Evolutionary conservation across 1,140 invertebrate species (phyloP).

Genomic region (Metaphire vulgaris): DNA sequence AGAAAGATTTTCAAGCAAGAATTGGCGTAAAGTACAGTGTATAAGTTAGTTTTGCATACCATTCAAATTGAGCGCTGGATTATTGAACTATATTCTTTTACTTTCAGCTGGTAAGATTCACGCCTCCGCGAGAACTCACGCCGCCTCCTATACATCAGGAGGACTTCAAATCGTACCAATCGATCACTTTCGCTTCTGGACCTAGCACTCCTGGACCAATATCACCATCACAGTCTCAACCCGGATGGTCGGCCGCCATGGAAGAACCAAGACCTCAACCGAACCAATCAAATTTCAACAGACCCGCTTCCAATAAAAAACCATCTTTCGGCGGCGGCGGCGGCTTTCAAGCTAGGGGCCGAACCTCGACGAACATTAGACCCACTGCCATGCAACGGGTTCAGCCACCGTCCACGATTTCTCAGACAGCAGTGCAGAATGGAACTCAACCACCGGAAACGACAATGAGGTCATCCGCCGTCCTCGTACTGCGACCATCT

Average conservation of each 20-base stretch:
- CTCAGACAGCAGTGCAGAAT: neutral
- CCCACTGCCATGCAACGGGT: too few relatives aligned
- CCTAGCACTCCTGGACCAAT: neutral
- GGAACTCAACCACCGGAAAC: neutral
- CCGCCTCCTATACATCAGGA: conserved; percentile 17
- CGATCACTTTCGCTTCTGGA: conserved; percentile 17
- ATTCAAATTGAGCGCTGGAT: too few relatives aligned
- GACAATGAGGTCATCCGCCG: neutral
- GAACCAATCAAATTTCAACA: too few relatives aligned
- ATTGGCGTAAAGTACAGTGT: too few relatives aligned
- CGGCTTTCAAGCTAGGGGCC: too few relatives aligned
- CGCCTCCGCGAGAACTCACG: conserved; percentile 28
- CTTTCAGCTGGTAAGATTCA: conserved; percentile 29
- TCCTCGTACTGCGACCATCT: neutral
- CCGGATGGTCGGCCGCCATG: neutral
- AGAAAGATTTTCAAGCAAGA: too few relatives aligned
- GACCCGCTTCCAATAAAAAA: too few relatives aligned
- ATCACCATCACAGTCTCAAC: neutral
- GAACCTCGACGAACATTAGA: too few relatives aligned
- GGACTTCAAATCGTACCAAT: conserved; percentile 24
- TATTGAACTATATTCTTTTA: neutral
- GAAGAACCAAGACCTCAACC: neutral
- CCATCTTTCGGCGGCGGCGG: too few relatives aligned
- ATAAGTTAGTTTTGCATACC: too few relatives aligned
- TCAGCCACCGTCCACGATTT: too few relatives aligned